A percentile compares a stretch with the other conserved stretches of the same genome.
phyloP scores from a whole-genome alignment of 2,888 invertebrate species.

The Synergus umbraculus region DNA sequence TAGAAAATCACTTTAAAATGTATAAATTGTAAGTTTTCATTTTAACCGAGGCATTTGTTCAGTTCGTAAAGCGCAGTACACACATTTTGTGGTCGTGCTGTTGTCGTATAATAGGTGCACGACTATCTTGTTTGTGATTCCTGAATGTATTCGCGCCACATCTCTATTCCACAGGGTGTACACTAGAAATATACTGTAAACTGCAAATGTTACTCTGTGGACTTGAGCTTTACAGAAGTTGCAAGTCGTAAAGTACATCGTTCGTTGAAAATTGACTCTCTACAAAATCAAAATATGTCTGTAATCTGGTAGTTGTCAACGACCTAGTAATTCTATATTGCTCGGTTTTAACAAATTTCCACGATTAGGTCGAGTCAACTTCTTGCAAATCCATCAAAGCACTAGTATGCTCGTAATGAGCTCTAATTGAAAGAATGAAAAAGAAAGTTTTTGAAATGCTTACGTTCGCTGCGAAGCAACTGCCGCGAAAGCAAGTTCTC shows the following conservation, averaged over 20 bases:
- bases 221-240: not conserved
- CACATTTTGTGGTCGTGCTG: not conserved
- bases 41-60: not conserved
- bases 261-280: slow-evolving; percentile 54
- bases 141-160: not conserved
- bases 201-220: slow-evolving; percentile 1
- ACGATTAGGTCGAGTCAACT: not conserved
- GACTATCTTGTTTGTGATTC: not conserved
- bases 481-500: not conserved
- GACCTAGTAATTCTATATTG: not conserved
- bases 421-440: slow-evolving; percentile 44
- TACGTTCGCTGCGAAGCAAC: slow-evolving; percentile 5
- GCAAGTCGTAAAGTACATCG: slow-evolving; percentile 59
- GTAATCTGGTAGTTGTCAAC: not conserved
- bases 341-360: not conserved
- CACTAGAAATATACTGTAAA: not conserved
- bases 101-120: not conserved
- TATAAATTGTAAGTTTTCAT: too few species aligned
- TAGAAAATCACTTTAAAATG: too few species aligned
- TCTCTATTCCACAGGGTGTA: not conserved
- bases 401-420: not conserved
- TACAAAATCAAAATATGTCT: not conserved
- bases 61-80: not conserved
- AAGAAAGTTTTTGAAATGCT: slow-evolving; percentile 49
- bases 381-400: not conserved